Percentiles rank a stretch among this genome's conserved stretches.
These are phyloP conservation scores for Loriculus beryllinus DNA, from an alignment of 2,797 vertebrate species.

Conservation along the genomic window DNA sequence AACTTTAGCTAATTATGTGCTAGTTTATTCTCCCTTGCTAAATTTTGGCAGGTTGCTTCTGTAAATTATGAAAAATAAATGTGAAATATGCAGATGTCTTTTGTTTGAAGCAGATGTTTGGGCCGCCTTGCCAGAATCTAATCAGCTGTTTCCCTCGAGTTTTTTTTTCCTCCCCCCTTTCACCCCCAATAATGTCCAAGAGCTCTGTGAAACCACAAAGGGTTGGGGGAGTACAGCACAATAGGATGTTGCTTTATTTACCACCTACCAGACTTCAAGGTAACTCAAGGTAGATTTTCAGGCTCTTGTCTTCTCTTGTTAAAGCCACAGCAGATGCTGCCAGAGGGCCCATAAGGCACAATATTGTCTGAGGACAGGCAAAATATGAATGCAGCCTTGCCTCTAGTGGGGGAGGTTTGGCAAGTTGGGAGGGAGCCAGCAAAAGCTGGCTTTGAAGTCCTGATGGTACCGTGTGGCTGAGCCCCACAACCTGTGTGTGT, in stretches of 20 bases:
- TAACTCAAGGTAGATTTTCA: neutral
- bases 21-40: constrained; percentile 86
- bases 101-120: constrained; percentile 99
- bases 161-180: neutral
- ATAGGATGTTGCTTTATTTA: constrained; percentile 31
- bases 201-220: constrained; percentile 83
- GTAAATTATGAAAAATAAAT: constrained; percentile 99
- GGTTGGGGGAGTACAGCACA: constrained; percentile 62
- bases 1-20: constrained; percentile 97
- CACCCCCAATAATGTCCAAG: constrained; percentile 78
- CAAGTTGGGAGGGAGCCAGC: neutral
- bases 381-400: neutral
- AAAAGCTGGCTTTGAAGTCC: neutral
- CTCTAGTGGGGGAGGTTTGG: neutral
- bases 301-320: neutral
- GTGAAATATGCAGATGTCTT: constrained; percentile 99
- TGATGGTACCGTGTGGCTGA: neutral
- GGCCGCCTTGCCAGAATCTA: constrained; percentile 94
- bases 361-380: neutral
- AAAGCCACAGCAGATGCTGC: constrained; percentile 18
- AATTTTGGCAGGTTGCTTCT: constrained; percentile 95
- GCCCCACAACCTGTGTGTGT: neutral
- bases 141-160: constrained; percentile 88
- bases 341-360: neutral
- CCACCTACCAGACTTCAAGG: neutral